Evolutionary conservation across 2,888 invertebrate species (phyloP).

Genomic region (Acrobasis suavella): DNA sequence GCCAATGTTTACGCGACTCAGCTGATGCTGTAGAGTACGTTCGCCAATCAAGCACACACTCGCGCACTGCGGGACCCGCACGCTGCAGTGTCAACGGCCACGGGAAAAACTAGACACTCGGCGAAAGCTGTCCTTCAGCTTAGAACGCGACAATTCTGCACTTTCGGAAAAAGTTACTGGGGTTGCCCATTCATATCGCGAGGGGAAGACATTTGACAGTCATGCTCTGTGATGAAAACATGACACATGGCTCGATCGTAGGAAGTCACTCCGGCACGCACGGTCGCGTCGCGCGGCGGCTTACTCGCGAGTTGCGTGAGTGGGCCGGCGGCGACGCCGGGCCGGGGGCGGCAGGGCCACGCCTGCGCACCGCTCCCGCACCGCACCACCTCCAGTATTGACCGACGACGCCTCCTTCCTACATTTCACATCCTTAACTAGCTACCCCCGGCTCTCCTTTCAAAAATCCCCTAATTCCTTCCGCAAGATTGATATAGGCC

Average conservation of each 20-base stretch:
- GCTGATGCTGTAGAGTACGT: slow-evolving; percentile 68
- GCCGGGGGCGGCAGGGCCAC: slow-evolving; percentile 59
- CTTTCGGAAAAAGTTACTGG: slow-evolving; percentile 33
- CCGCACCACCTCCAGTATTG: slow-evolving; percentile 80
- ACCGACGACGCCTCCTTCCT: slow-evolving; percentile 81
- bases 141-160: slow-evolving; percentile 41
- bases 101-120: slow-evolving; percentile 74
- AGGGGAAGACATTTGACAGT: slow-evolving; percentile 58
- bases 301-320: slow-evolving; percentile 79
- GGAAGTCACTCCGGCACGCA: slow-evolving; percentile 62
- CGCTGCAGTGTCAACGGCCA: slow-evolving; percentile 81
- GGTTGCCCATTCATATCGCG: slow-evolving; percentile 63
- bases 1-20: slow-evolving; percentile 77
- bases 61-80: slow-evolving; percentile 80
- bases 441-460: slow-evolving; percentile 76
- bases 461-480: slow-evolving; percentile 76
- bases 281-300: slow-evolving; percentile 77
- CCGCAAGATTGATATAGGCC: slow-evolving; percentile 70
- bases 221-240: slow-evolving; percentile 74
- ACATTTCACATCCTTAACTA: slow-evolving; percentile 81
- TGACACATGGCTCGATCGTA: slow-evolving; percentile 72
- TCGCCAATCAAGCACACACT: slow-evolving; percentile 80
- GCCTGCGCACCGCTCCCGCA: slow-evolving; percentile 72
- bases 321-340: slow-evolving; percentile 48
- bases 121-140: slow-evolving; percentile 63